Percentiles rank a stretch among this genome's conserved stretches.
Evolutionary conservation across 2,113 vertebrate genomes (phyloP).

Genomic region (Vulpes ferrilata): DNA sequence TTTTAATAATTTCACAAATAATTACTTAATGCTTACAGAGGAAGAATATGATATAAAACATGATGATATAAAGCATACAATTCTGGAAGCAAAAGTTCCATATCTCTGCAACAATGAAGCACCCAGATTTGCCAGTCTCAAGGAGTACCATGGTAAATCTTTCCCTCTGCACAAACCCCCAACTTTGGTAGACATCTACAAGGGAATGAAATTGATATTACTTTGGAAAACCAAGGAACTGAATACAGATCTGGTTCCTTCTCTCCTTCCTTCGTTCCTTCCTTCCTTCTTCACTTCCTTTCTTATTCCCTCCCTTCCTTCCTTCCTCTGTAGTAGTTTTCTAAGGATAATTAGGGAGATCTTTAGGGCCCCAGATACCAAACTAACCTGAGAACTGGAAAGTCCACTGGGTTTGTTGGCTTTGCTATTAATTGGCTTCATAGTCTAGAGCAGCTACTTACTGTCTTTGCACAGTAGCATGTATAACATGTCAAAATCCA

Average conservation of each 20-base stretch:
- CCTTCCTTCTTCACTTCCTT: neutral
- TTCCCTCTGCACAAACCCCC: slow-evolving; percentile 70
- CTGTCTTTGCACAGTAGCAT: neutral
- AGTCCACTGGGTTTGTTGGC: neutral
- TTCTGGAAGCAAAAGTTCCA: slow-evolving; percentile 76
- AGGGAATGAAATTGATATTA: slow-evolving; percentile 86
- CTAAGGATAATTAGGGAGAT: neutral
- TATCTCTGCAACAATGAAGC: slow-evolving; percentile 80
- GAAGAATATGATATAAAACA: slow-evolving; percentile 80
- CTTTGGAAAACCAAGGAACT: slow-evolving; percentile 85
- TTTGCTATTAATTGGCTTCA: neutral
- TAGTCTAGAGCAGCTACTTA: neutral
- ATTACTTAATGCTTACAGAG: slow-evolving; percentile 82
- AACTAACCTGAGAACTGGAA: neutral
- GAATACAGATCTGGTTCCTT: slow-evolving; percentile 79
- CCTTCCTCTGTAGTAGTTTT: neutral
- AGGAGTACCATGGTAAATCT: slow-evolving; percentile 77
- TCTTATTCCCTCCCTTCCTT: neutral
- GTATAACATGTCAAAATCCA: neutral
- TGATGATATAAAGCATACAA: slow-evolving; percentile 73
- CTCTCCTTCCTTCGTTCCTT: neutral
- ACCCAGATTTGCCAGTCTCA: slow-evolving; percentile 71
- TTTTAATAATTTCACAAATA: slow-evolving; percentile 51
- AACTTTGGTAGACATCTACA: slow-evolving; percentile 78
- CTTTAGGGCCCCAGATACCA: neutral